Base-by-base conservation (phyloP, 2,113 vertebrate genomes). In the Tetrao urogallus region DNA sequence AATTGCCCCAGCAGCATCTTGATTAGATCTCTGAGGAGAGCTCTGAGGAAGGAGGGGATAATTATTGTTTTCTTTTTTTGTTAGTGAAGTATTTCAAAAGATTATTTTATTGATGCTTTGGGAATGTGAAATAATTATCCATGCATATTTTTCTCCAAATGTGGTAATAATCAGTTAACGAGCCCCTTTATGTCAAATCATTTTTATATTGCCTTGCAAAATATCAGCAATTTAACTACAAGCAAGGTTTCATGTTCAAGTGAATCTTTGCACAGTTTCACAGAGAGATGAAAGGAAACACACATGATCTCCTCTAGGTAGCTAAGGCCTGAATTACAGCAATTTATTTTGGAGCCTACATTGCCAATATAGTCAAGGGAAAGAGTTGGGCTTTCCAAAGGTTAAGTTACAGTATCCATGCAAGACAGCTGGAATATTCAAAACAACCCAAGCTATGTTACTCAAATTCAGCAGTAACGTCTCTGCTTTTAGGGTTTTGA, bases 1-100 rank as follows among this genome's bases (percentile, higher is more conserved):
- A 97, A 95, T 57, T 96, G 95, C 93, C 95, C 93, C 95, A 96
- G 96, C 95, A 94, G 91, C 96, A 96, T 96, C 95, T 94, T 97
- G 95, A 94, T 94, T 92, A 95, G 93, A 97, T 92, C 91, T 96
- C 94, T 96, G 95, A 97, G 95, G 82, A 97, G 94, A 94, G 79
- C 80, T 95, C 93, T 96, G 95, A 97, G 94, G 89, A 97, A 97
- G 94, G 94, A 97, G 96, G 94, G 92, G 91, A 95, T 92, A 96
- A 83, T 96, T 96, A 93, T 94, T 95, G 84, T 94, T 89, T 97
- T 96, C 92, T 96, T 95, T 91, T 91, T 96, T 83, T 94, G 93
- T 91, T 83, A 97, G 85, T 3, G 30, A 89, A 92, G 79, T 83
- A 92, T 57, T 97, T 94, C 0, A 85, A 89, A 96, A 95, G 82